Evolutionary conservation across 2,888 invertebrate genomes (phyloP), one percentile per base, ranked within the genome.

Genomic region (Drymonia ruficornis): DNA sequence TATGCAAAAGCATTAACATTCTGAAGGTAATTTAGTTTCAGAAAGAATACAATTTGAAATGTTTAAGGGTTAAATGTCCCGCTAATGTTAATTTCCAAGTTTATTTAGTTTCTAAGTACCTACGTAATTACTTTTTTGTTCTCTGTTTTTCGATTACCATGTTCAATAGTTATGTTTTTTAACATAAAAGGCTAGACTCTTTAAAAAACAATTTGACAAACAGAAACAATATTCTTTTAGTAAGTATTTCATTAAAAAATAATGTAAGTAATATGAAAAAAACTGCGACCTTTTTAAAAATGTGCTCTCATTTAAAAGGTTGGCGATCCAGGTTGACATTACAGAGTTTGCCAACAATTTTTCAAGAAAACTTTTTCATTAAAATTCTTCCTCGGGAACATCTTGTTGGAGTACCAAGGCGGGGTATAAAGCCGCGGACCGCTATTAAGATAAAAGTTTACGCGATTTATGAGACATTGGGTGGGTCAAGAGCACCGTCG

Each of bases 401-500:
- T 67, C 64, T 60, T 55, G 55, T 40, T 45, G 53, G 29, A 46
- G 49, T 44, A 54, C 43, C 42, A 54, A 52, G 56, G 59, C 16
- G 43, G 43, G 58, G 52, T 56, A 66, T 52, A 68, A 67, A 68
- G 65, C 66, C 69, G 31, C 66, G 40, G 51, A 46, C 48, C 46
- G 38, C 44, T 52, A 55, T 66, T 66, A 65, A 65, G 68, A 67
- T 68, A 69, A 69, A 67, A 67, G 56, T 67, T 67, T 62, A 59
- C 46, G 53, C 54, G 53, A 67, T 67, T 67, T 67, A 69, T 65
- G 69, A 52, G 69, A 52, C 69, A 56, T 58, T 43, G 49, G 62
- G 52, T 19, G 56, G 65, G 62, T 58, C 69, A 57, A 59, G 55
- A 52, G 55, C 23, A 47, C 42, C 38, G n/a, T 40, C 42, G 40